These are phyloP conservation scores for Poecilia wingei DNA, from an alignment of 2,797 vertebrate species.

Conservation along the genomic window DNA sequence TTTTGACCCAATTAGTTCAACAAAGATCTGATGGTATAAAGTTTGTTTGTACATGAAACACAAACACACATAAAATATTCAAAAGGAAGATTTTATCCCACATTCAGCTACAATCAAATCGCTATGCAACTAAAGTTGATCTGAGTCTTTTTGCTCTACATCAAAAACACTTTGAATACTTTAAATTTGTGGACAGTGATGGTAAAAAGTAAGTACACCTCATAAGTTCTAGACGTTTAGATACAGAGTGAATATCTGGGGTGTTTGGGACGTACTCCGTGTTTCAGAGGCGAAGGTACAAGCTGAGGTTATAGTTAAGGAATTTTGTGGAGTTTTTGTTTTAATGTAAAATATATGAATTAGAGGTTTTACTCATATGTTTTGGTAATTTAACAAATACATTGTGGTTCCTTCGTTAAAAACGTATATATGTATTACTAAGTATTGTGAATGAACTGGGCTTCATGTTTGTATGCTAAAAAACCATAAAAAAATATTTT, in stretches of 20 bases:
- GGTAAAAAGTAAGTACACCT: conserved; percentile 1
- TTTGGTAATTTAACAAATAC: not conserved
- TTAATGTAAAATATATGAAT: no score
- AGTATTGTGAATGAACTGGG: not conserved
- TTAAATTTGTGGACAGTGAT: not conserved
- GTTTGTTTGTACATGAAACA: not conserved
- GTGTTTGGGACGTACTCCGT: no score
- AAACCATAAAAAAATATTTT: not conserved
- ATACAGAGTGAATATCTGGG: no score
- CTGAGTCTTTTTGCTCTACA: not conserved
- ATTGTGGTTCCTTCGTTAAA: not conserved
- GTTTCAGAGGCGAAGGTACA: no score
- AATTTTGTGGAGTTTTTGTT: no score
- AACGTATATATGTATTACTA: not conserved
- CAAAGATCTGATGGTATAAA: not conserved
- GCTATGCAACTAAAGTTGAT: not conserved
- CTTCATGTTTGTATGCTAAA: not conserved
- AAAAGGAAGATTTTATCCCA: not conserved
- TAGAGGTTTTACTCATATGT: not conserved
- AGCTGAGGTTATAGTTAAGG: no score
- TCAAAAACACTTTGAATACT: not conserved
- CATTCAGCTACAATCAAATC: not conserved
- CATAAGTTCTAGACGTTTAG: not conserved
- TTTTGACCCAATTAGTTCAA: not conserved
- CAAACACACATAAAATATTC: not conserved